Percentiles rank a stretch among this genome's conserved stretches.
phyloP scores from a whole-genome alignment of 2,888 invertebrate genomes.

The Dusona sp. region DNA sequence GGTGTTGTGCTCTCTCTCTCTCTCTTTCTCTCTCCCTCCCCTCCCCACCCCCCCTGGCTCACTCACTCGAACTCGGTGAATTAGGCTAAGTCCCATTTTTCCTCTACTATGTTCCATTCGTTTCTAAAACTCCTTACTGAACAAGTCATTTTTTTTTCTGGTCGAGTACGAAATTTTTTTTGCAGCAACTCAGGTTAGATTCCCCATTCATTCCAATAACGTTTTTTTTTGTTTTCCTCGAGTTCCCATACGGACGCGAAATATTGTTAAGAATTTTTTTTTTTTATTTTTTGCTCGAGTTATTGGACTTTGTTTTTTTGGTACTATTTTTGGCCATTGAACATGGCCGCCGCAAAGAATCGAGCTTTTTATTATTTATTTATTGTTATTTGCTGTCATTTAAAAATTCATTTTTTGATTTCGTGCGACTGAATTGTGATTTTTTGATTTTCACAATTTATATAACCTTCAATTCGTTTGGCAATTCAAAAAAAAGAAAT shows the following conservation, averaged over 20 bases:
- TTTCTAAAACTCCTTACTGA: not conserved
- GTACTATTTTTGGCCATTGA: not conserved
- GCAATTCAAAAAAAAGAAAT: not conserved
- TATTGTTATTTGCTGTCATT: not conserved
- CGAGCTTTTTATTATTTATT: not conserved
- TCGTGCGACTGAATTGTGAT: not conserved
- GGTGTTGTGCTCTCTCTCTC: conserved; percentile 58
- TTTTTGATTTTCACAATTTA: not conserved
- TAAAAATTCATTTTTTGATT: not conserved
- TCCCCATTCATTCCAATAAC: conserved; percentile 29
- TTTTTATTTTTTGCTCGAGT: not conserved
- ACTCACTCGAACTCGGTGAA: conserved; percentile 41
- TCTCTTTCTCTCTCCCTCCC: conserved; percentile 30
- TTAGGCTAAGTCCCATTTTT: conserved; percentile 34
- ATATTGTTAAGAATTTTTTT: not conserved
- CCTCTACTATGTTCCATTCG: conserved; percentile 31
- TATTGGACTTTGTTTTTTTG: not conserved
- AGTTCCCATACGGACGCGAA: conserved; percentile 32
- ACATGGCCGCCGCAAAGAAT: not conserved
- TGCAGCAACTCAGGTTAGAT: conserved; percentile 47
- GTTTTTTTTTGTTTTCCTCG: not conserved
- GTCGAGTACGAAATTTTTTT: conserved; percentile 16
- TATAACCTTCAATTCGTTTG: not conserved
- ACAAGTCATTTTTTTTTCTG: not conserved
- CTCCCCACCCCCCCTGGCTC: not conserved